Percentiles rank a stretch among this genome's conserved stretches.
These are phyloP conservation scores for Tiliacea citrago DNA, from an alignment of 2,888 invertebrate species.

Conservation along the genomic window DNA sequence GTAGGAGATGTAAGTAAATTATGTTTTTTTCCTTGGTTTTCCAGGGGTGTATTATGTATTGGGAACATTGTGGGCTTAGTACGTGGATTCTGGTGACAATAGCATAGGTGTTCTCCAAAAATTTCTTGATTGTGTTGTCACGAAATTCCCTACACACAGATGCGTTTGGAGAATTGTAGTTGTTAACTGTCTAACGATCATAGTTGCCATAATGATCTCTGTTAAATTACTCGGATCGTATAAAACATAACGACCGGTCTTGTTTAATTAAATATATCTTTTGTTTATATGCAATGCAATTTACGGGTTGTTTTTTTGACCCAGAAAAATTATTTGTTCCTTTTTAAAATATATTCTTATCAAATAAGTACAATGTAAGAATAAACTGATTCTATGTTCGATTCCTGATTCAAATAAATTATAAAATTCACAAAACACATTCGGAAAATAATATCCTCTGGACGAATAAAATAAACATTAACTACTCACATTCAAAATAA, in stretches of 20 bases:
- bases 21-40: constrained; percentile 81
- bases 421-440: not conserved
- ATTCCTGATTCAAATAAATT: not conserved
- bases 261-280: not conserved
- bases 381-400: not conserved
- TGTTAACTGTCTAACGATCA: not conserved
- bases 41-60: constrained; percentile 57
- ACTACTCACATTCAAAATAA: constrained; percentile 33
- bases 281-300: not conserved
- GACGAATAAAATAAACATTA: not conserved
- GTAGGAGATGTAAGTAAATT: constrained; percentile 89
- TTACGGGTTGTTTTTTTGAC: not conserved
- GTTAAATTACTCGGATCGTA: not conserved
- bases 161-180: not conserved
- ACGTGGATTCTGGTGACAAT: not conserved
- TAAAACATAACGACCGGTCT: not conserved
- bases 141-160: not conserved
- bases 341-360: not conserved
- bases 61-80: not conserved
- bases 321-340: not conserved
- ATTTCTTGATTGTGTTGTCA: not conserved
- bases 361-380: not conserved
- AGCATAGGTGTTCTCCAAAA: not conserved
- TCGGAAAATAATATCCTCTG: not conserved
- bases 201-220: not conserved